Evolutionary conservation across 2,797 vertebrate genomes (phyloP), one percentile per base, ranked within the genome.

Genomic region (Gallinago stenura): DNA sequence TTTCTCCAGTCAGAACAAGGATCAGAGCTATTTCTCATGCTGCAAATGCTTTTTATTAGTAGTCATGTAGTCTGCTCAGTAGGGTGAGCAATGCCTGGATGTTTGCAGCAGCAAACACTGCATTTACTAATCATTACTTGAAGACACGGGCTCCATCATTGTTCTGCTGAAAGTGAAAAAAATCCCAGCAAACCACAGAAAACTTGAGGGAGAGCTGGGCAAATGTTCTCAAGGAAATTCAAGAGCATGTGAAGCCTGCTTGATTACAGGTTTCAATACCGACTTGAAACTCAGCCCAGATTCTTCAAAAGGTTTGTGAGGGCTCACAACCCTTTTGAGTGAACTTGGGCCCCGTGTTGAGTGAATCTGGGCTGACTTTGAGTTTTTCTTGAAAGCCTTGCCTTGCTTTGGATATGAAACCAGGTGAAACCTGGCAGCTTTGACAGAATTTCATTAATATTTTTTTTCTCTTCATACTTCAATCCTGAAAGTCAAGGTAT

Each of bases 251-350:
- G 93, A 96, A 91, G 61, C 13, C 46, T 81, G 79, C 48, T n/a
- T 88, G 76, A 94, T 95, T 90, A 51, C 76, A 71, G 76, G 79
- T 81, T 96, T 93, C 89, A 91, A 45, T 92, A 86, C 21, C 0
- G 8, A 71, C 85, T 94, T 95, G 92, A 97, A 95, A 94, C 53
- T 78, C 37, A 2, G 82, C 89, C 82, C 94, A 96, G 84, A 95
- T 85, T 92, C 81, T 91, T 96, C 81, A 92, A 95, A 83, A 93
- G 57, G 70, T 83, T 82, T 95, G 39, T 3, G 15, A 77, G 46
- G 64, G 54, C 84, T 91, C 61, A 75, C 57, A 85, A 54, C 12
- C 6, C 30, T 54, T 89, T 35, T 51, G 60, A 96, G 89, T 87
- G 91, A 97, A 94, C 53, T 21, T 75, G 71, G 78, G 87, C 90